phyloP scores from a whole-genome alignment of 2,113 vertebrate species.

The Sebastes schlegelii region DNA sequence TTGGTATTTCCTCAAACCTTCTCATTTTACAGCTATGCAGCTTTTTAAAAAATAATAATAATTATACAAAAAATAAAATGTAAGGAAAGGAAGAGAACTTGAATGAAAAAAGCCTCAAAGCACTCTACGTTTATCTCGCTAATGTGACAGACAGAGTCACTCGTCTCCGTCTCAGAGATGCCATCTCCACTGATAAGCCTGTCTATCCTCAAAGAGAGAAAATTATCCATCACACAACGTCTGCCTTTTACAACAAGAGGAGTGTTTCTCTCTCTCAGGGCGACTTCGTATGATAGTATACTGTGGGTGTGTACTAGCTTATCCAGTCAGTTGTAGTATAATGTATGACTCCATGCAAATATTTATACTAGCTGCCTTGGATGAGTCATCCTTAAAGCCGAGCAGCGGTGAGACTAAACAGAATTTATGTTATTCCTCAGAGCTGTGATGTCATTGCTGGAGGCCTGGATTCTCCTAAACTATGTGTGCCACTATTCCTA shows the following conservation, averaged over 20 bases:
- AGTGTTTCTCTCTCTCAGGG: background rate
- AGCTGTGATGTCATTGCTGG: slow-evolving; percentile 44
- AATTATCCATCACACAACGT: slow-evolving; percentile 13
- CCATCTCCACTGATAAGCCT: slow-evolving; percentile 42
- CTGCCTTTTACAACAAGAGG: slow-evolving; percentile 6
- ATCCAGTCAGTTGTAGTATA: slow-evolving; percentile 1
- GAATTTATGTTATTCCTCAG: background rate
- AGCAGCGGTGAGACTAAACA: slow-evolving; percentile 60
- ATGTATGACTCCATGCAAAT: slow-evolving; percentile 47
- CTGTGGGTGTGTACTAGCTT: slow-evolving; percentile 11
- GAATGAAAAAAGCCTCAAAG: background rate
- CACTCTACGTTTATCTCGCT: background rate
- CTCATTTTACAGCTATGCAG: too few relatives aligned
- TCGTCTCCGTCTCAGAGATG: slow-evolving; percentile 13
- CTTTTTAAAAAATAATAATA: too few relatives aligned
- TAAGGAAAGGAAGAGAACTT: background rate
- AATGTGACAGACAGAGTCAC: slow-evolving; percentile 15
- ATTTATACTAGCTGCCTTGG: slow-evolving; percentile 35
- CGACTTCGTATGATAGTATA: background rate
- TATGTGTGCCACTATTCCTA: slow-evolving; percentile 21
- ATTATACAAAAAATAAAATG: too few relatives aligned
- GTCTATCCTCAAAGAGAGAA: background rate
- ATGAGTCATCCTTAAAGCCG: slow-evolving; percentile 53
- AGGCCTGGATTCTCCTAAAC: slow-evolving; percentile 15
- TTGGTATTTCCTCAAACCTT: too few relatives aligned